phyloP scores from a whole-genome alignment of 37 sponge, comb jelly and placozoan species.

The Trichoplax adhaerens region DNA sequence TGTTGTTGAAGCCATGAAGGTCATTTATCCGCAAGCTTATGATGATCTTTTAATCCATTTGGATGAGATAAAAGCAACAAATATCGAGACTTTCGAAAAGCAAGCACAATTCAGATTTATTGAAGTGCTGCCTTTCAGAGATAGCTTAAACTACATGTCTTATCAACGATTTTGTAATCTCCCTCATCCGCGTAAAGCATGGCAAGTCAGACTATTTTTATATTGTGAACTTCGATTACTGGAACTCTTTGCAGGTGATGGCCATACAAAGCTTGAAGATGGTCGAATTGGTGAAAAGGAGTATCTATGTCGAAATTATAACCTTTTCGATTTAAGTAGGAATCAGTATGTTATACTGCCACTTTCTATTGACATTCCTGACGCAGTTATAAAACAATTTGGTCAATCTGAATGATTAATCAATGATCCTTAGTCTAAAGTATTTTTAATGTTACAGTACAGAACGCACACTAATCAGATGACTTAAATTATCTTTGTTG shows the following conservation, averaged over 20 bases:
- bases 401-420: too few species aligned
- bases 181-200: slow-evolving; percentile 20
- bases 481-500: too few species aligned
- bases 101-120: slow-evolving; percentile 32
- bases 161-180: slow-evolving; percentile 21
- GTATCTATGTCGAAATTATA: background rate
- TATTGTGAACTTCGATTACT: slow-evolving; percentile 46
- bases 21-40: slow-evolving; percentile 15
- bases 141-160: slow-evolving; percentile 15
- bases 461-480: too few species aligned
- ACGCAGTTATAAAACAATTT: too few species aligned
- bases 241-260: slow-evolving; percentile 38
- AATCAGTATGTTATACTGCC: too few species aligned
- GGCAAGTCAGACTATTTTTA: slow-evolving; percentile 45
- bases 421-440: too few species aligned
- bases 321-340: too few species aligned
- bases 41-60: slow-evolving; percentile 11
- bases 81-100: slow-evolving; percentile 16
- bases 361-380: too few species aligned
- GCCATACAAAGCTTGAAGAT: slow-evolving; percentile 17
- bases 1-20: slow-evolving; percentile 5
- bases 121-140: slow-evolving; percentile 9
- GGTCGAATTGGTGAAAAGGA: slow-evolving; percentile 1
- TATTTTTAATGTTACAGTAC: too few species aligned
- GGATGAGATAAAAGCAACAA: background rate